These are phyloP conservation scores for Priocnemis perturbator DNA, from an alignment of 2,888 invertebrate genomes.

Conservation along the genomic window DNA sequence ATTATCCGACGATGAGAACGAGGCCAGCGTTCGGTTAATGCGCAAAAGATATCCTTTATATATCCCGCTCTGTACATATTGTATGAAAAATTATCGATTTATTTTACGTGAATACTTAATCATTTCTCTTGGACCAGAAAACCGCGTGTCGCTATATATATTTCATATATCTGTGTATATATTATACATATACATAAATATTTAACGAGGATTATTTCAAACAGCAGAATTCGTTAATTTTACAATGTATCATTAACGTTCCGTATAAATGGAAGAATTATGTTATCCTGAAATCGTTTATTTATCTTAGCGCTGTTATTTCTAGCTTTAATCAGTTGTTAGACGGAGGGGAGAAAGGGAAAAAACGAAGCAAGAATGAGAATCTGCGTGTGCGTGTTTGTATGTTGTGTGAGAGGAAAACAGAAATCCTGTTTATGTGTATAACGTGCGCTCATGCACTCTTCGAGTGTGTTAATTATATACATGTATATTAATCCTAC, in stretches of 20 bases:
- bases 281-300: constrained; percentile 64
- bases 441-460: constrained; percentile 31
- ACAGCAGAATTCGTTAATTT: constrained; percentile 54
- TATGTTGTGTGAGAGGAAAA: constrained; percentile 9
- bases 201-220: constrained; percentile 42
- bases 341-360: constrained; percentile 28
- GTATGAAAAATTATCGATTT: constrained; percentile 44
- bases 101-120: constrained; percentile 59
- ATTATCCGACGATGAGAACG: constrained; percentile 14
- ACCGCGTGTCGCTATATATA: constrained; percentile 48
- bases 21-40: not conserved
- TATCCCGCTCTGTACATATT: constrained; percentile 41
- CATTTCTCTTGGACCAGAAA: constrained; percentile 62
- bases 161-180: constrained; percentile 40
- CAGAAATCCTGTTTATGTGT: constrained; percentile 52
- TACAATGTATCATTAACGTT: constrained; percentile 59
- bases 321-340: constrained; percentile 63
- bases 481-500: constrained; percentile 41
- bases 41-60: constrained; percentile 21
- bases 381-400: constrained; percentile 11
- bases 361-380: constrained; percentile 2
- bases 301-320: constrained; percentile 64
- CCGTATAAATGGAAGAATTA: constrained; percentile 54
- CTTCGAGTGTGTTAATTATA: constrained; percentile 35
- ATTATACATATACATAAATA: constrained; percentile 53